A percentile compares a stretch with the other conserved stretches of the same genome.
Evolutionary conservation across 2,888 invertebrate genomes (phyloP).

Genomic region (Anoncus sp.): DNA sequence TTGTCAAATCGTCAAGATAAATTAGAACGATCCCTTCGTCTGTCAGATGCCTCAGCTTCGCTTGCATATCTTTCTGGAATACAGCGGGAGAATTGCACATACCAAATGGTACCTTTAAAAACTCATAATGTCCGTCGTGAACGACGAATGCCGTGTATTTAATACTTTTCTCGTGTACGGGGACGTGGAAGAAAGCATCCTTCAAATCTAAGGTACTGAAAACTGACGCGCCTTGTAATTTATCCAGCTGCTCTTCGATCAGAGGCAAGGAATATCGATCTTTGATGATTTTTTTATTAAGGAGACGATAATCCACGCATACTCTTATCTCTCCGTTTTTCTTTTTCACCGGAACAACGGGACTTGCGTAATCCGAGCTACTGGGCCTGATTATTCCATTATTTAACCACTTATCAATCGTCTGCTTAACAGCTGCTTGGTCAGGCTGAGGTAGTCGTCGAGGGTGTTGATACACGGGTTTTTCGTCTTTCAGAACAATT

Average conservation of each 20-base stretch:
- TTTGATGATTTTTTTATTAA: not conserved
- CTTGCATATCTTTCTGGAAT: slow-evolving; percentile 1
- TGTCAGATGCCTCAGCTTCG: not conserved
- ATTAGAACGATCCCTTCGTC: not conserved
- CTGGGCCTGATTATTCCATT: not conserved
- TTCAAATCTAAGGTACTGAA: slow-evolving; percentile 19
- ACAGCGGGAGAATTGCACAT: not conserved
- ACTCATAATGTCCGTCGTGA: not conserved
- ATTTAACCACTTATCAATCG: not conserved
- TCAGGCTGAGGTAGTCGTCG: not conserved
- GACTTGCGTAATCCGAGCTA: slow-evolving; percentile 2
- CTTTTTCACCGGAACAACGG: not conserved
- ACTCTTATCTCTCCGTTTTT: not conserved
- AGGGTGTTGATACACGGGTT: not conserved
- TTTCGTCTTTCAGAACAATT: not conserved
- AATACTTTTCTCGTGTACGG: not conserved
- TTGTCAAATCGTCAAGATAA: slow-evolving; percentile 4
- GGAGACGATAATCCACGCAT: not conserved
- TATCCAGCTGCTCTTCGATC: slow-evolving; percentile 6
- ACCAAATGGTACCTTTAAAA: slow-evolving; percentile 7
- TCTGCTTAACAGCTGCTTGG: not conserved
- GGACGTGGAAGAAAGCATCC: not conserved
- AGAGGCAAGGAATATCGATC: not conserved
- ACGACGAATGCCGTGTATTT: not conserved
- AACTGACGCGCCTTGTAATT: not conserved